Percentiles rank a stretch among this genome's conserved stretches.
phyloP scores from a whole-genome alignment of 2,888 invertebrate genomes.

The Folsomia manolachei region DNA sequence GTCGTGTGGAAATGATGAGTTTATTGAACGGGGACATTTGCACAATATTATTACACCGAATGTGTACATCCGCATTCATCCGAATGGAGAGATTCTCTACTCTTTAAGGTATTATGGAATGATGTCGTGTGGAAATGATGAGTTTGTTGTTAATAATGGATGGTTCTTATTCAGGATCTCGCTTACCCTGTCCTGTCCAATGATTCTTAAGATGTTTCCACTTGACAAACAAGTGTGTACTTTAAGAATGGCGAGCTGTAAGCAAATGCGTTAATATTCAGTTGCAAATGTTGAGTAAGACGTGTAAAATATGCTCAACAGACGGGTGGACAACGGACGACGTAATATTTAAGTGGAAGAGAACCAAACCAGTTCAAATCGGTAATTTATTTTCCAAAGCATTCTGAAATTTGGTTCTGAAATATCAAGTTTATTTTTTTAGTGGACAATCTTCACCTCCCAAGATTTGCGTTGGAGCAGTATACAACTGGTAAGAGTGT shows the following conservation, averaged over 20 bases:
- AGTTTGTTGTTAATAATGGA: slow-evolving; percentile 7
- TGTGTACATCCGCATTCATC: slow-evolving; percentile 93
- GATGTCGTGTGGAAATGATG: neutral
- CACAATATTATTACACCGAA: slow-evolving; percentile 98
- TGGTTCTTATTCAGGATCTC: slow-evolving; percentile 65
- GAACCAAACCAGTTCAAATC: slow-evolving; percentile 90
- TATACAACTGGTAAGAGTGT: slow-evolving; percentile 63
- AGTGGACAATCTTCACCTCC: slow-evolving; percentile 86
- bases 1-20: no score
- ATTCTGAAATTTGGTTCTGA: no score
- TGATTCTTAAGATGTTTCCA: slow-evolving; percentile 94
- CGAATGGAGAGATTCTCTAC: slow-evolving; percentile 68
- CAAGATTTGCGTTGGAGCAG: slow-evolving; percentile 88
- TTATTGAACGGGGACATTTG: slow-evolving; percentile 68
- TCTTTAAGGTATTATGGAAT: neutral
- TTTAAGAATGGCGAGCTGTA: slow-evolving; percentile 92
- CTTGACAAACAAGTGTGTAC: slow-evolving; percentile 92
- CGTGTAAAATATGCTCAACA: slow-evolving; percentile 54
- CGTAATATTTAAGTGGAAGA: slow-evolving; percentile 92
- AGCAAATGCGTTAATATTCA: no score
- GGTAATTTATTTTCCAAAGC: no score
- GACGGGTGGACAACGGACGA: slow-evolving; percentile 97
- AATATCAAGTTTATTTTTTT: no score
- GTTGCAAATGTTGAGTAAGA: neutral
- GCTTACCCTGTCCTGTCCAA: slow-evolving; percentile 89